Base-by-base conservation (phyloP, 1,140 invertebrate genomes). In the Musca vetustissima region DNA sequence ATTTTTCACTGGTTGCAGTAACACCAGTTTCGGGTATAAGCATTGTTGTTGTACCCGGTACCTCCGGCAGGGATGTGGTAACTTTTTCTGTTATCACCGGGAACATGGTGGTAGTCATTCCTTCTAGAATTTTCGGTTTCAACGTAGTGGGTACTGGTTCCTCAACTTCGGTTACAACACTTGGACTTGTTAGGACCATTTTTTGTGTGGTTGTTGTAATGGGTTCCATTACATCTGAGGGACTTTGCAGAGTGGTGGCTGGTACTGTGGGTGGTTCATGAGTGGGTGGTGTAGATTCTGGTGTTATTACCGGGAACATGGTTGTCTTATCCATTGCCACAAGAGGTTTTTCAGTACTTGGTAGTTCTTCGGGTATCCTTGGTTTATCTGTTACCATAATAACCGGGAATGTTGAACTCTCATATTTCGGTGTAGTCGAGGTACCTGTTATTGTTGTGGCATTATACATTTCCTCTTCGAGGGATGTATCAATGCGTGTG, bases 231-330 rank as follows among this genome's bases (percentile, higher is more conserved):
- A 73, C 59, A 47, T 72, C 73, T 28, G 73, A 71, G n/a, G 43
- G 21, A 13, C 73, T 70, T 64, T 77, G 73, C 28, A 73, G 73
- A 52, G 75, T 78, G 24, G 74, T 81, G 13, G 76, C 76, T 15
- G 72, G 68, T 72, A 83, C 73, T 73, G 77, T 83, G 64, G 80
- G 71, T 68, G 78, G 69, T 74, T 86, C 83, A 68, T 75, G 81
- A 19, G 76, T 70, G 70, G 72, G 69, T 7, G 68, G 52, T 22
- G 73, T 71, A 24, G 32, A 32, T 15, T 65, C 59, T 48, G 74
- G 74, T 32, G 69, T 72, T 66, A 76, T 71, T 4, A 71, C 70
- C 1, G 70, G 66, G 24, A 71, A 71, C 59, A 71, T 68, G 8
- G 70, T 71, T 48, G 71, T 76, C 57, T 70, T 64, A 67, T 72